Percentiles rank a stretch among this genome's conserved stretches.
Conservation (phyloP, 2,797 vertebrate species). For the Platyrinchus mystaceus region DNA sequence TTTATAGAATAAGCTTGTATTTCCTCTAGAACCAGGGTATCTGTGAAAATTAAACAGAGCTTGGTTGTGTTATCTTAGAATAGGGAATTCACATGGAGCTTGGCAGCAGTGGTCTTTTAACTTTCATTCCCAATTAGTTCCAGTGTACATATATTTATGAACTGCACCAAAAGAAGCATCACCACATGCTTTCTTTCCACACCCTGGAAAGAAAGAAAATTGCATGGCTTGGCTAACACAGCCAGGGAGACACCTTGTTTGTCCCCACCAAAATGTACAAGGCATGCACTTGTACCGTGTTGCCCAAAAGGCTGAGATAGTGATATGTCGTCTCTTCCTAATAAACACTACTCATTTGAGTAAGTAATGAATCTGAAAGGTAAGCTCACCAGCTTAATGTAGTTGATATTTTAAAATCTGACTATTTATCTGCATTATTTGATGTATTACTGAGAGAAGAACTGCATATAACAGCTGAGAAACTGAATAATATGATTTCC, state of each 20-base stretch:
- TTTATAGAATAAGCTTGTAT: not conserved
- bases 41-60: not conserved
- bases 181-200: not conserved
- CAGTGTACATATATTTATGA: not conserved
- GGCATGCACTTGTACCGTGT: not conserved
- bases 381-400: accelerated
- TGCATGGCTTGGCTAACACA: not conserved
- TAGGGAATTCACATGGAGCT: not conserved
- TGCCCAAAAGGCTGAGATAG: not conserved
- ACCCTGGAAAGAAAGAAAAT: not conserved
- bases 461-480: not conserved
- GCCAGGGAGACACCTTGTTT: not conserved
- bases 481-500: not conserved
- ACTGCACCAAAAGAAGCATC: not conserved
- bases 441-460: not conserved
- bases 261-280: not conserved
- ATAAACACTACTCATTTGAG: not conserved
- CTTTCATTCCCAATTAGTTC: not conserved
- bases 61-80: not conserved
- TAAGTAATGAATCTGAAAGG: not conserved
- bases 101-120: not conserved
- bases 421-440: not conserved
- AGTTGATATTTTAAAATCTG: not conserved
- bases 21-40: not conserved
- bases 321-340: not conserved